phyloP scores from a whole-genome alignment of 2,888 invertebrate species.

The Calliphora vomitoria region DNA sequence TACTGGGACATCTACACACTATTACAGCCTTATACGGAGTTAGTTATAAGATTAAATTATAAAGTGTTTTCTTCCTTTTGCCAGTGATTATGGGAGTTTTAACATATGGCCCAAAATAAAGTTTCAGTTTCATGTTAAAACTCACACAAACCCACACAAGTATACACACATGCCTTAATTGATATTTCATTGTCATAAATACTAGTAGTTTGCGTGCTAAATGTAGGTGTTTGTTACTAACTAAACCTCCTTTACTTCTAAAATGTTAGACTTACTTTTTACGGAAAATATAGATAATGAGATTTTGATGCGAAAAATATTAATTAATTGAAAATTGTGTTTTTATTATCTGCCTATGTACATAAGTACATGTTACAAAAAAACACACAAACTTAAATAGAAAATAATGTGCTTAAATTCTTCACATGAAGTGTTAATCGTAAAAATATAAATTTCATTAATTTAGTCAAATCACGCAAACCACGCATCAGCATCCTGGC shows the following conservation, averaged over 20 bases:
- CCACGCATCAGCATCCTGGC: constrained; percentile 41
- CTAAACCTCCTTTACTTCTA: neutral
- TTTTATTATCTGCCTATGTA: constrained; percentile 19
- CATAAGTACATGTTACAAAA: neutral
- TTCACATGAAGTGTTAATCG: constrained; percentile 48
- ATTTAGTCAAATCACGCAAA: constrained; percentile 56
- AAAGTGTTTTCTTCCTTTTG: neutral
- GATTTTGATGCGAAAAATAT: constrained; percentile 68
- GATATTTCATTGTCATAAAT: constrained; percentile 66
- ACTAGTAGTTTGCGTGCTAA: constrained; percentile 45
- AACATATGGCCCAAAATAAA: constrained; percentile 48
- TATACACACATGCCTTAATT: constrained; percentile 50
- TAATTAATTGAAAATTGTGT: constrained; percentile 56
- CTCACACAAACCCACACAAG: neutral
- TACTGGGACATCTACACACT: neutral
- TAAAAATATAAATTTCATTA: constrained; percentile 2
- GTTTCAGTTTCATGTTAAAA: constrained; percentile 31
- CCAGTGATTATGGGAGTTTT: constrained; percentile 39
- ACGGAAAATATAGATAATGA: constrained; percentile 54
- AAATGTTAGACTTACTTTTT: constrained; percentile 3
- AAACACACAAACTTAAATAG: neutral
- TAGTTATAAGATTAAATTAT: constrained; percentile 33
- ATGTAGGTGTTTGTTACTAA: constrained; percentile 47
- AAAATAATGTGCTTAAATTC: neutral
- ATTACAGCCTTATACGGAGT: neutral